Evolutionary conservation across 2,888 invertebrate species (phyloP).

Genomic region (Acheta domesticus): DNA sequence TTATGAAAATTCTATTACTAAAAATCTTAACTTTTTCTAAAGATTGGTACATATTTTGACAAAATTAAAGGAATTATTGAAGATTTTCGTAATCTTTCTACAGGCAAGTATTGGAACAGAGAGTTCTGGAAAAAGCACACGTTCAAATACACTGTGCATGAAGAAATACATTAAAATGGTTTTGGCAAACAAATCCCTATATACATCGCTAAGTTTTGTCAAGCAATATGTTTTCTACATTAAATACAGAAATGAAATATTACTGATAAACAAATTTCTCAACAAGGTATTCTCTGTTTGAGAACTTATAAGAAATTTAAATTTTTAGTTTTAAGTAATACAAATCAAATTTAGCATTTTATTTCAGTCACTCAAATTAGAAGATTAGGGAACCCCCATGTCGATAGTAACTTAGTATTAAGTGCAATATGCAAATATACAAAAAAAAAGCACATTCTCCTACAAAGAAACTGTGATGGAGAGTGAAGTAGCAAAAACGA

Average conservation of each 20-base stretch:
- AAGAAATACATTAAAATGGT: no score
- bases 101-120: no score
- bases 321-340: neutral
- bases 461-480: neutral
- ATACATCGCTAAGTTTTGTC: no score
- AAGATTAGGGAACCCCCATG: neutral
- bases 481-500: neutral
- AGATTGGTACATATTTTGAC: no score
- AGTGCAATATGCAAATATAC: neutral
- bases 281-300: neutral
- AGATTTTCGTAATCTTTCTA: no score
- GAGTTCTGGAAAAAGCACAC: no score
- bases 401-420: neutral
- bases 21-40: no score
- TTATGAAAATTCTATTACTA: no score
- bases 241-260: neutral
- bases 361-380: constrained; percentile 2
- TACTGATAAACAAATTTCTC: neutral
- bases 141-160: no score
- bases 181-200: no score
- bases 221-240: neutral
- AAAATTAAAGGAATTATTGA: no score
- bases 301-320: neutral
- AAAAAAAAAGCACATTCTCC: neutral
- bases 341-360: neutral